Percentiles rank a stretch among this genome's conserved stretches.
Evolutionary conservation across 2,797 vertebrate genomes (phyloP).

Genomic region (Phataginus tricuspis): DNA sequence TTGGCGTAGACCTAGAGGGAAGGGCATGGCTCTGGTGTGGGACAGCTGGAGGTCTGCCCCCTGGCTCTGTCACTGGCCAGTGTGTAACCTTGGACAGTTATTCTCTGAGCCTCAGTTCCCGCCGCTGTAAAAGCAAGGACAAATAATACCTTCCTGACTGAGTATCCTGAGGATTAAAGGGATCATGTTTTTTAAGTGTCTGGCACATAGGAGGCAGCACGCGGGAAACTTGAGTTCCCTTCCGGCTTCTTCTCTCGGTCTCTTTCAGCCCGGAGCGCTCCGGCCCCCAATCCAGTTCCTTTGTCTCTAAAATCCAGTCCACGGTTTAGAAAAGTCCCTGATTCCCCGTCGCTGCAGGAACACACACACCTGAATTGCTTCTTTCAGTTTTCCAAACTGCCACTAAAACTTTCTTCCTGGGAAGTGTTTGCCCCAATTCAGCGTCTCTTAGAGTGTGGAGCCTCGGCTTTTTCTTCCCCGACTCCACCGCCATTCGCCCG

Average conservation of each 20-base stretch:
- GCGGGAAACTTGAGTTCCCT: background rate
- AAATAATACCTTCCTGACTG: conserved; percentile 10
- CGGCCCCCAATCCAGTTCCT: conserved; percentile 57
- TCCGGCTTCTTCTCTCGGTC: background rate
- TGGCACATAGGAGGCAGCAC: conserved; percentile 11
- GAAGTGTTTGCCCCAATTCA: background rate
- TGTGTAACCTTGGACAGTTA: background rate
- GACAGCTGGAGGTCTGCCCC: background rate
- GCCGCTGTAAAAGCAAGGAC: background rate
- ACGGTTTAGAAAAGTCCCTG: background rate
- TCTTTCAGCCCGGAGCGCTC: background rate
- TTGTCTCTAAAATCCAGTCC: conserved; percentile 33
- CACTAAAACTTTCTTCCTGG: conserved; percentile 49
- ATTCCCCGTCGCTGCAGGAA: background rate
- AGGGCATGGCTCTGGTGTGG: background rate
- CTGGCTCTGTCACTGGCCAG: background rate
- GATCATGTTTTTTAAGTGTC: conserved; percentile 35
- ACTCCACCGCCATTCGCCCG: background rate
- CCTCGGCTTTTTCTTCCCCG: background rate
- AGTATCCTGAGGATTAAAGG: background rate
- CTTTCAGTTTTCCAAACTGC: conserved; percentile 61
- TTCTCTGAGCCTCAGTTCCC: background rate
- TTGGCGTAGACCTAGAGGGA: conserved; percentile 19
- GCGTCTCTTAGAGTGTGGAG: conserved; percentile 6
- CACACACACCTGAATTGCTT: conserved; percentile 35